A percentile compares a stretch with the other conserved stretches of the same genome.
Evolutionary conservation across 2,888 invertebrate genomes (phyloP).

Genomic region (Oscheius myriophilus): DNA sequence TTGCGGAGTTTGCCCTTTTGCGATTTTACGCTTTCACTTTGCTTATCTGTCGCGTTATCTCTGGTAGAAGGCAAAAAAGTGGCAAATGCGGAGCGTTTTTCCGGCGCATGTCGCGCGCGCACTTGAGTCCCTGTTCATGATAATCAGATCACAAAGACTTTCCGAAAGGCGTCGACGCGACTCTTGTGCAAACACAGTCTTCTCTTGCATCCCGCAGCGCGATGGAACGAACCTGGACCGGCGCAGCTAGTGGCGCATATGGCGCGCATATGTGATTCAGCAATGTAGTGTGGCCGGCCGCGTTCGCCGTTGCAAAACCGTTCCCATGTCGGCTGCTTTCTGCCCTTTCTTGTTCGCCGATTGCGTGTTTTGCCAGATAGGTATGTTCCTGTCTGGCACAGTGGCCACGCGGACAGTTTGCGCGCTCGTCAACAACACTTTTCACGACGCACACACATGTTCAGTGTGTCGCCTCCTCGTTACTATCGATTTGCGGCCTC

Average conservation of each 20-base stretch:
- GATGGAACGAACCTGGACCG: slow-evolving; percentile 16
- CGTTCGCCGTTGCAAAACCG: not conserved
- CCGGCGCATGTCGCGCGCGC: no score
- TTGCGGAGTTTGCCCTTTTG: no score
- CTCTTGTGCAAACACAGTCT: slow-evolving; percentile 19
- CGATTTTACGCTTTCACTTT: no score
- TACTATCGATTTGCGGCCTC: slow-evolving; percentile 8
- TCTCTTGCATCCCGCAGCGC: slow-evolving; percentile 10
- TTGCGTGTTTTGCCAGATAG: no score
- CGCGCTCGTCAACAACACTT: slow-evolving; percentile 22
- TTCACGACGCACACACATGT: slow-evolving; percentile 26
- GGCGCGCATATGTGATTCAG: slow-evolving; percentile 23
- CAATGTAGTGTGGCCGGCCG: not conserved
- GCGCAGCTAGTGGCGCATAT: slow-evolving; percentile 17
- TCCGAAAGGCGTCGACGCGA: slow-evolving; percentile 1
- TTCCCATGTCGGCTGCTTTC: not conserved
- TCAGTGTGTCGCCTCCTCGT: slow-evolving; percentile 12
- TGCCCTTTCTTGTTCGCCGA: no score
- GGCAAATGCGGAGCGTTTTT: no score
- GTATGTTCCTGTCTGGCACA: no score
- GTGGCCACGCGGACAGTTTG: slow-evolving; percentile 14
- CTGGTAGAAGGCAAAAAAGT: no score
- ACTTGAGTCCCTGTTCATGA: not conserved
- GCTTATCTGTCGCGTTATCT: no score
- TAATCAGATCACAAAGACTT: slow-evolving; percentile 23